phyloP scores from a whole-genome alignment of 2,797 vertebrate genomes.

The Graptemys geographica region DNA sequence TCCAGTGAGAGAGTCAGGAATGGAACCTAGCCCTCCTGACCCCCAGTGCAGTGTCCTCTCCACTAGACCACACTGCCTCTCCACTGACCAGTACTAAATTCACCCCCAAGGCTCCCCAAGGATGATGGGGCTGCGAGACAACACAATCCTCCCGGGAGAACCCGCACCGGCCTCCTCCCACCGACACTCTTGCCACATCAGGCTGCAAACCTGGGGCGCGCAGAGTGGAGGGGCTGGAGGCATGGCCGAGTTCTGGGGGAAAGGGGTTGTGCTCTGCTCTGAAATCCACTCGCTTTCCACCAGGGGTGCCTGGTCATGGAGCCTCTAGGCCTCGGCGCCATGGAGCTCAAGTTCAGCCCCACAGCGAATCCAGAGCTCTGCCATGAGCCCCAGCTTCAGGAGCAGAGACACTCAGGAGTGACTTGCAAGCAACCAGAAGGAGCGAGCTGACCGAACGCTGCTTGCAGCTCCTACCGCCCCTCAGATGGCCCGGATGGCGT shows the following conservation, averaged over 20 bases:
- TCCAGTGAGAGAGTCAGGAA: not conserved
- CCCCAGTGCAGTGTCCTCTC: not conserved
- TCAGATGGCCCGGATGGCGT: not conserved
- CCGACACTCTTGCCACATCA: not conserved
- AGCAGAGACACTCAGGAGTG: not conserved
- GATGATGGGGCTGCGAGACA: not conserved
- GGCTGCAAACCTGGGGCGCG: not conserved
- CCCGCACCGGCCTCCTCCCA: not conserved
- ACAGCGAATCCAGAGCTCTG: not conserved
- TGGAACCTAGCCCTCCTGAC: not conserved
- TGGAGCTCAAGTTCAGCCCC: not conserved
- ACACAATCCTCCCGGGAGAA: not conserved
- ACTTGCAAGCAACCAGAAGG: not conserved
- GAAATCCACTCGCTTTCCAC: not conserved
- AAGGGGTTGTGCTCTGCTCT: not conserved
- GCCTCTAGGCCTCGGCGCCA: too few species aligned
- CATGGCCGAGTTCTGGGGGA: not conserved
- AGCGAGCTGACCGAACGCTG: not conserved
- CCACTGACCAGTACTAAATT: not conserved
- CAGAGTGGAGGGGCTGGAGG: too few species aligned
- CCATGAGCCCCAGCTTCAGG: not conserved
- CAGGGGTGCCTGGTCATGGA: not conserved
- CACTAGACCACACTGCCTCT: not conserved
- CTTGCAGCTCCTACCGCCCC: not conserved
- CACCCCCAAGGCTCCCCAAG: not conserved